Evolutionary conservation across 2,113 vertebrate genomes (phyloP).

Genomic region (Lophius piscatorius): DNA sequence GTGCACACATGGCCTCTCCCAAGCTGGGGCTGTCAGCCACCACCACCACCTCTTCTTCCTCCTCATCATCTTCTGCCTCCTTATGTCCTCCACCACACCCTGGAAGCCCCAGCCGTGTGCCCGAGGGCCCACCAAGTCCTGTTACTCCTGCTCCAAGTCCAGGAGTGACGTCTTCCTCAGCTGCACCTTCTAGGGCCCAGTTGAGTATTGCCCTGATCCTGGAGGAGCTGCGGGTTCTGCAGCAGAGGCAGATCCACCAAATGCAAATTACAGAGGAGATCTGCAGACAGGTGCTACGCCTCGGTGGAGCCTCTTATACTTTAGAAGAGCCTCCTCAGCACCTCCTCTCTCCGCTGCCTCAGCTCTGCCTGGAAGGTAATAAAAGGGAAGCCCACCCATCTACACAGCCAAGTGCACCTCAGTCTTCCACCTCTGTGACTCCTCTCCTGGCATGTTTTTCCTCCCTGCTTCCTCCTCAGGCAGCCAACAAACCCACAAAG

Average conservation of each 20-base stretch:
- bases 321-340: slow-evolving; percentile 74
- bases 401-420: slow-evolving; percentile 39
- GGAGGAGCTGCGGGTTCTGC: slow-evolving; percentile 89
- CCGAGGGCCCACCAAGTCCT: slow-evolving; percentile 84
- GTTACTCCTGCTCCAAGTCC: slow-evolving; percentile 80
- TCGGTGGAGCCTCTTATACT: slow-evolving; percentile 81
- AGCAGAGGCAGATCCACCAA: slow-evolving; percentile 92
- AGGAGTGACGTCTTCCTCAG: slow-evolving; percentile 79
- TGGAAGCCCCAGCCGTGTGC: slow-evolving; percentile 77
- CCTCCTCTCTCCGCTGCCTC: slow-evolving; percentile 67
- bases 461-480: slow-evolving; percentile 72
- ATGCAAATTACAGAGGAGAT: slow-evolving; percentile 96
- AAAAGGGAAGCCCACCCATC: slow-evolving; percentile 56
- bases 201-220: slow-evolving; percentile 85
- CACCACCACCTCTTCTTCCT: slow-evolving; percentile 77
- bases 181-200: slow-evolving; percentile 73
- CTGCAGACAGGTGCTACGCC: slow-evolving; percentile 88
- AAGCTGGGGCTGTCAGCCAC: slow-evolving; percentile 82
- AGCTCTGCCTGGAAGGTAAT: slow-evolving; percentile 76
- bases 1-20: slow-evolving; percentile 79
- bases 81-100: slow-evolving; percentile 77
- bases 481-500: slow-evolving; percentile 65
- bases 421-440: slow-evolving; percentile 67
- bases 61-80: slow-evolving; percentile 76
- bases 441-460: slow-evolving; percentile 80